Conservation (phyloP, 2,888 invertebrate genomes). For the Heliconius sara region DNA sequence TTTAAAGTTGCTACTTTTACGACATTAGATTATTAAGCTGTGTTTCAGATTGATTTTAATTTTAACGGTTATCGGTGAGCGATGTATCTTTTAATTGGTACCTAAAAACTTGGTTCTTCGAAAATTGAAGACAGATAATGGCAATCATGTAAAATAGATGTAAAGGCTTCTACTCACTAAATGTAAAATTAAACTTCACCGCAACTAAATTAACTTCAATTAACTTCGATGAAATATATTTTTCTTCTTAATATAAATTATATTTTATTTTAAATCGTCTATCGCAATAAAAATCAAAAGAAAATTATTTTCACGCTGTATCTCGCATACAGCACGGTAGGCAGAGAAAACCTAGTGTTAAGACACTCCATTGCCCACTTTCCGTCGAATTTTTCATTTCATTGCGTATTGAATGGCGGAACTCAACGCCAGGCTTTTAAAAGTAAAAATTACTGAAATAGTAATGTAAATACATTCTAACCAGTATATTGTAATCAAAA, state of each 20-base stretch:
- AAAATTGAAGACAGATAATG: not conserved
- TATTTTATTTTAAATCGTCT: not conserved
- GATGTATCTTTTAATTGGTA: not conserved
- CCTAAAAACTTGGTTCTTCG: not conserved
- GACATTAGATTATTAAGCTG: not conserved
- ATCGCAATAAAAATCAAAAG: too few species aligned
- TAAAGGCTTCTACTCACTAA: not conserved
- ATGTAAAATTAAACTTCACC: not conserved
- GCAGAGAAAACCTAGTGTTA: too few species aligned
- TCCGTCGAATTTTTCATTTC: too few species aligned
- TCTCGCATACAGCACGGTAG: too few species aligned
- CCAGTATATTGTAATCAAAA: slow-evolving; percentile 35
- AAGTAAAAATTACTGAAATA: too few species aligned
- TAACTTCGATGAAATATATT: not conserved
- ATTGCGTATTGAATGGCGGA: too few species aligned
- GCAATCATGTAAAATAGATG: not conserved
- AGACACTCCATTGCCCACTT: too few species aligned
- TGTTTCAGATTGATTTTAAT: not conserved
- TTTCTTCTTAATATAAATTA: not conserved
- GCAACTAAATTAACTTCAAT: not conserved
- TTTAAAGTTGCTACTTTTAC: not conserved
- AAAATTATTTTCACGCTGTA: too few species aligned
- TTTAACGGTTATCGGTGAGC: not conserved
- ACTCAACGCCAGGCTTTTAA: too few species aligned
- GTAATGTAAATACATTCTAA: not conserved